Evolutionary conservation across 2,888 invertebrate genomes (phyloP).

Genomic region (Antheraea yamamai): DNA sequence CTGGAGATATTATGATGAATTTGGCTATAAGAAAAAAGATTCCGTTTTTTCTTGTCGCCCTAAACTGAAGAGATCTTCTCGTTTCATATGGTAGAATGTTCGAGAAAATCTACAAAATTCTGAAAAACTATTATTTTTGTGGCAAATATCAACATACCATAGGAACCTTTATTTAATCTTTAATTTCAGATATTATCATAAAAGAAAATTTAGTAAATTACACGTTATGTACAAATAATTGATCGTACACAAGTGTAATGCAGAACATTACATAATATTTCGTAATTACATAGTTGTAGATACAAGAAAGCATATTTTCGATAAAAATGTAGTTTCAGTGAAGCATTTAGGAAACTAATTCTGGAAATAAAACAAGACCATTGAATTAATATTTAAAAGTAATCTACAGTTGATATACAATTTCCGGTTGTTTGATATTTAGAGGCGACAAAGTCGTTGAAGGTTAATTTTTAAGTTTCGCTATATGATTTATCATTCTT

Average conservation of each 20-base stretch:
- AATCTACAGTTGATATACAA: not conserved
- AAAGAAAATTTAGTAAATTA: not conserved
- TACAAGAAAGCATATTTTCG: not conserved
- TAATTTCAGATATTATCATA: not conserved
- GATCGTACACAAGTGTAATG: not conserved
- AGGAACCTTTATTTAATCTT: not conserved
- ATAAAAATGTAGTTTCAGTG: not conserved
- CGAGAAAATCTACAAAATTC: not conserved
- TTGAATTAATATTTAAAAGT: not conserved
- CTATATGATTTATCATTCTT: not conserved
- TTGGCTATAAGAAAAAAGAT: not conserved
- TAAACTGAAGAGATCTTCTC: not conserved
- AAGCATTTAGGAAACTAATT: not conserved
- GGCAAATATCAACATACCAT: not conserved
- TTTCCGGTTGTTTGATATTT: constrained; percentile 25
- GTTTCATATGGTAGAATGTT: not conserved
- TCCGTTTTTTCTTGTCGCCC: not conserved
- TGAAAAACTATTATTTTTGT: not conserved
- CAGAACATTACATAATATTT: not conserved
- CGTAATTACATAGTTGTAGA: not conserved
- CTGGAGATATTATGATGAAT: not conserved
- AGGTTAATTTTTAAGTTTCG: constrained; percentile 8
- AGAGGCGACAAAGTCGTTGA: not conserved
- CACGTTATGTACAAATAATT: not conserved
- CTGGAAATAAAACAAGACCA: not conserved